These are phyloP conservation scores for Casuarius casuarius DNA, from an alignment of 2,113 vertebrate genomes.

Conservation along the genomic window DNA sequence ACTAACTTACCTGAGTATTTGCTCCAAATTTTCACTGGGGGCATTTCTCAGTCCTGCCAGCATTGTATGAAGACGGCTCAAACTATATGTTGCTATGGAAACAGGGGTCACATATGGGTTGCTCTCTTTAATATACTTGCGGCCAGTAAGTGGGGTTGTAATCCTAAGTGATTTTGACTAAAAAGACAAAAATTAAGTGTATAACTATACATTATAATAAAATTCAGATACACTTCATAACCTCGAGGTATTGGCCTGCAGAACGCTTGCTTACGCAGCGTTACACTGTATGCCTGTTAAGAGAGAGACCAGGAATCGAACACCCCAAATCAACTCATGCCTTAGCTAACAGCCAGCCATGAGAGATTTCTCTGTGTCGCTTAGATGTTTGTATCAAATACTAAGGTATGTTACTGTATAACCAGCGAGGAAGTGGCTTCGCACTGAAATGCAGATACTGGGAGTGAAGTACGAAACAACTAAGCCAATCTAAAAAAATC, in stretches of 20 bases:
- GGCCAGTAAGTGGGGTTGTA: constrained; percentile 87
- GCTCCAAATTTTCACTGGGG: constrained; percentile 83
- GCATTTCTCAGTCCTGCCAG: constrained; percentile 86
- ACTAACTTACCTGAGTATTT: constrained; percentile 85
- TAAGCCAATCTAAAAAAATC: neutral
- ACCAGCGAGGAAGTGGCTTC: neutral
- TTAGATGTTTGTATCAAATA: neutral
- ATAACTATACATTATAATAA: neutral
- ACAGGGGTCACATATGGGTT: constrained; percentile 80
- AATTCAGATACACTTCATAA: neutral
- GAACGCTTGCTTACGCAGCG: neutral
- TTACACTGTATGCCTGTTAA: neutral
- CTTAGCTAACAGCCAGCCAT: neutral
- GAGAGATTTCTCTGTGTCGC: neutral
- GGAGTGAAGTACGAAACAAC: neutral
- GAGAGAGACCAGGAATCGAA: neutral
- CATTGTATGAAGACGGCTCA: constrained; percentile 89
- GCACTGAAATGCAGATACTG: neutral
- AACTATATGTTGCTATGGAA: constrained; percentile 84
- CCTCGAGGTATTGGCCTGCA: neutral
- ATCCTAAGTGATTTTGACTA: constrained; percentile 84
- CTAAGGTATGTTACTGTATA: rapidly evolving
- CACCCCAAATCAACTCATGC: neutral
- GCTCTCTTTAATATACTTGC: constrained; percentile 84
- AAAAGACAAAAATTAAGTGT: neutral